Conservation (phyloP, 64 coral and sea anemone species). For the Dendrophyllia cribrosa region DNA sequence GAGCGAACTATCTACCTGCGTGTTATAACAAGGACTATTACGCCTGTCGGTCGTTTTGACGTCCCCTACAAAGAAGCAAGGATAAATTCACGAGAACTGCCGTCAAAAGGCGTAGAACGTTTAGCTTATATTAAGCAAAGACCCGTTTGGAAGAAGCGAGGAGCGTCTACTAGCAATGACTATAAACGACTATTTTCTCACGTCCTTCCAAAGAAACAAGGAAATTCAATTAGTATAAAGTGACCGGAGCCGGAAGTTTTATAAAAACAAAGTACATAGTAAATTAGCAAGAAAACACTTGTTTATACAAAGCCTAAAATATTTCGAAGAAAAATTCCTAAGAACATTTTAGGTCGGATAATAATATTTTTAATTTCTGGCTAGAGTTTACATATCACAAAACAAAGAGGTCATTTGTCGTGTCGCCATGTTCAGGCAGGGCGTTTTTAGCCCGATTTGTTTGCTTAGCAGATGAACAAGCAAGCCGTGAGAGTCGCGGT, state of each 20-base stretch:
- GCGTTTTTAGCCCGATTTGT: not conserved
- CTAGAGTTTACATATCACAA: not conserved
- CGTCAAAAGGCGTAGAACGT: not conserved
- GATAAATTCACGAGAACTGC: not conserved
- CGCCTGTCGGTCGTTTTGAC: not conserved
- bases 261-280: not conserved
- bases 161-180: not conserved
- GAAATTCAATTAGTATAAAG: conserved; percentile 12
- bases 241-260: conserved; percentile 27
- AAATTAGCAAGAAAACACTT: not conserved
- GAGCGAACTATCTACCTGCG: not conserved
- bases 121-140: not conserved
- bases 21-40: not conserved
- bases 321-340: not conserved
- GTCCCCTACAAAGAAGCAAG: too few relatives aligned
- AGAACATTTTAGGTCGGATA: not conserved
- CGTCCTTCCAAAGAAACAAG: not conserved
- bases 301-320: not conserved
- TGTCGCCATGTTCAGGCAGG: not conserved
- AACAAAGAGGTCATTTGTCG: conserved; percentile 36
- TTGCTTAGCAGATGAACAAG: conserved; percentile 14
- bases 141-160: not conserved
- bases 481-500: not conserved
- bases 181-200: not conserved
- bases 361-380: conserved; percentile 1